Percentiles rank a stretch among this genome's conserved stretches.
Evolutionary conservation across 2,888 invertebrate species (phyloP).

Genomic region (Pandemis corylana): DNA sequence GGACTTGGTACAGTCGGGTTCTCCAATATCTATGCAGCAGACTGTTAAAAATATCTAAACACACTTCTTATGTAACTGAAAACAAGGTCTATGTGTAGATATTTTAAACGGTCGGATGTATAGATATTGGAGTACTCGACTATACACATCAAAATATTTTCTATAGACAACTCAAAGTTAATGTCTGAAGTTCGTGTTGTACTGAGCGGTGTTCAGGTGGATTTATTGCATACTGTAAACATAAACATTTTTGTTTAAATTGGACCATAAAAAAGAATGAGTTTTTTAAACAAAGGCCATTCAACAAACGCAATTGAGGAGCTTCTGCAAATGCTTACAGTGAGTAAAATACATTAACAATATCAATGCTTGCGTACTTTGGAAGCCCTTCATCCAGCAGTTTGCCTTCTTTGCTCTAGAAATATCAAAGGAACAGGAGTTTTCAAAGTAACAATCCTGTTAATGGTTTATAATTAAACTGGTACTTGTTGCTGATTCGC

Average conservation of each 20-base stretch:
- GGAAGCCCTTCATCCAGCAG: constrained; percentile 3
- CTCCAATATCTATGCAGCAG: no score
- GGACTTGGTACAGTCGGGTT: background rate
- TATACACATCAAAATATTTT: background rate
- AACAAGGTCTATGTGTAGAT: no score
- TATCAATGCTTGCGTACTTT: constrained; percentile 5
- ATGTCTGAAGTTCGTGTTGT: constrained; percentile 13
- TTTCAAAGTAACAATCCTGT: background rate
- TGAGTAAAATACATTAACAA: constrained; percentile 7
- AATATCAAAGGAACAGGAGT: background rate
- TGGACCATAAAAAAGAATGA: constrained; percentile 32
- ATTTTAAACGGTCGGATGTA: no score
- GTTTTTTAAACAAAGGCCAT: constrained; percentile 37
- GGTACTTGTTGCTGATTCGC: background rate
- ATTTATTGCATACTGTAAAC: constrained; percentile 23
- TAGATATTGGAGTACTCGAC: no score
- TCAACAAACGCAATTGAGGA: constrained; percentile 12
- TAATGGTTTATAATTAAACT: background rate
- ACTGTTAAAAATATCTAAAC: no score
- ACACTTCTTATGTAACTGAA: no score
- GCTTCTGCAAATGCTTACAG: constrained; percentile 7
- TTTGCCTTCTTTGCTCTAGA: background rate
- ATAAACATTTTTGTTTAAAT: constrained; percentile 32
- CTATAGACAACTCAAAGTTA: background rate
- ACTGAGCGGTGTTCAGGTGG: constrained; percentile 14